Conservation (phyloP, 1,140 invertebrate genomes). For the Ephestia elutella region DNA sequence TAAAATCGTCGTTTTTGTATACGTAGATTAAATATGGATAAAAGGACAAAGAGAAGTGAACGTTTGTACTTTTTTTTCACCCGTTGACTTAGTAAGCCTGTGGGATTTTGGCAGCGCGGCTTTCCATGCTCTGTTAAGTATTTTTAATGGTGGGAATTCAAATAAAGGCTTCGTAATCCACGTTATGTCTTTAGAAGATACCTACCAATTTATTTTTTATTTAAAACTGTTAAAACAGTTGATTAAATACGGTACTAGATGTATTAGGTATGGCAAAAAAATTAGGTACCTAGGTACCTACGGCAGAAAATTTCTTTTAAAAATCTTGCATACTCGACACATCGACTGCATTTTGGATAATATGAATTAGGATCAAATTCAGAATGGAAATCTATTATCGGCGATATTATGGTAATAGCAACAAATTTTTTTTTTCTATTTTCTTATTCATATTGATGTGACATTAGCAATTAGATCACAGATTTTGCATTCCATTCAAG, state of each 20-base stretch:
- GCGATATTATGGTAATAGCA: too few species aligned
- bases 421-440: too few species aligned
- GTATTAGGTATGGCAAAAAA: too few species aligned
- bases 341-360: too few species aligned
- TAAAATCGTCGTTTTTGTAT: conserved; percentile 72
- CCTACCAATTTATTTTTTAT: neutral
- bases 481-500: conserved; percentile 3
- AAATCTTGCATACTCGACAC: too few species aligned
- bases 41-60: conserved; percentile 58
- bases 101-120: conserved; percentile 44
- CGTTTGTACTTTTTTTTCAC: conserved; percentile 43
- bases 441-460: neutral
- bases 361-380: too few species aligned
- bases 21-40: conserved; percentile 68
- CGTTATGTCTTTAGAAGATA: conserved; percentile 7
- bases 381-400: neutral
- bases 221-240: neutral
- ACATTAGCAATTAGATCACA: neutral
- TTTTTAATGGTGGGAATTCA: conserved; percentile 30
- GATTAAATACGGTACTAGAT: too few species aligned
- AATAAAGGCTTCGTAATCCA: conserved; percentile 25
- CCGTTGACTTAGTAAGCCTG: conserved; percentile 54
- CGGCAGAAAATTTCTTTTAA: too few species aligned
- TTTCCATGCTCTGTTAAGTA: conserved; percentile 31
- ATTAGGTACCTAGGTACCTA: too few species aligned